Percentiles rank a stretch among this genome's conserved stretches.
Evolutionary conservation across 2,888 invertebrate species (phyloP).

Genomic region (Andrena haemorrhoa): DNA sequence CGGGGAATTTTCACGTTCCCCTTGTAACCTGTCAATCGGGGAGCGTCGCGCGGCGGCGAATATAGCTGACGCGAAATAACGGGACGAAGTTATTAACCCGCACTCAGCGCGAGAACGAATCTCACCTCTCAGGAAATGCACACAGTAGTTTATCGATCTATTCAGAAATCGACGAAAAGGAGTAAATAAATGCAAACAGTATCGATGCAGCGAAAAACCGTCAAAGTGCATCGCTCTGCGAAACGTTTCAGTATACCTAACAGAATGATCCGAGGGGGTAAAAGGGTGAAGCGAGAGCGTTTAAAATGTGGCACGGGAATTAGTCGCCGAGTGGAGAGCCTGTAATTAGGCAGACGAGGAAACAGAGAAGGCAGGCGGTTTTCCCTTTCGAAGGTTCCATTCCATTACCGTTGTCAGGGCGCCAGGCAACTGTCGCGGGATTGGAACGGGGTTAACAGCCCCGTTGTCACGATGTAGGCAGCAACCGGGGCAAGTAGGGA

Average conservation of each 20-base stretch:
- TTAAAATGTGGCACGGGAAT: not conserved
- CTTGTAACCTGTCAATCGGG: not conserved
- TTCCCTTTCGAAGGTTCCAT: constrained; percentile 46
- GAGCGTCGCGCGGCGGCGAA: not conserved
- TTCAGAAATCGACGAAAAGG: no score
- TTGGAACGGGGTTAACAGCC: constrained; percentile 67
- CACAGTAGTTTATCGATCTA: not conserved
- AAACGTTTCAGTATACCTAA: no score
- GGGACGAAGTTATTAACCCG: not conserved
- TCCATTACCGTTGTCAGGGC: constrained; percentile 50
- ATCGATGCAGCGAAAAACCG: no score
- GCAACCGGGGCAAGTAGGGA: constrained; percentile 24
- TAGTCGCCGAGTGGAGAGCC: not conserved
- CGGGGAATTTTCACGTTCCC: not conserved
- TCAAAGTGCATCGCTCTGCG: no score
- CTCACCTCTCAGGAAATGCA: not conserved
- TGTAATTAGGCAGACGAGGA: constrained; percentile 5
- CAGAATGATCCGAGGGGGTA: no score
- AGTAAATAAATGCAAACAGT: no score
- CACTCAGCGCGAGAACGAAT: not conserved
- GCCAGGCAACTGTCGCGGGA: constrained; percentile 51
- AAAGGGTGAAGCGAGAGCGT: not conserved
- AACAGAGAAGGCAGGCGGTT: not conserved
- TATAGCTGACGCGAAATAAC: not conserved
- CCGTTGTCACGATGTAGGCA: constrained; percentile 64